A percentile compares a stretch with the other conserved stretches of the same genome.
Evolutionary conservation across 2,113 vertebrate genomes (phyloP).

Genomic region (Tinamus guttatus): DNA sequence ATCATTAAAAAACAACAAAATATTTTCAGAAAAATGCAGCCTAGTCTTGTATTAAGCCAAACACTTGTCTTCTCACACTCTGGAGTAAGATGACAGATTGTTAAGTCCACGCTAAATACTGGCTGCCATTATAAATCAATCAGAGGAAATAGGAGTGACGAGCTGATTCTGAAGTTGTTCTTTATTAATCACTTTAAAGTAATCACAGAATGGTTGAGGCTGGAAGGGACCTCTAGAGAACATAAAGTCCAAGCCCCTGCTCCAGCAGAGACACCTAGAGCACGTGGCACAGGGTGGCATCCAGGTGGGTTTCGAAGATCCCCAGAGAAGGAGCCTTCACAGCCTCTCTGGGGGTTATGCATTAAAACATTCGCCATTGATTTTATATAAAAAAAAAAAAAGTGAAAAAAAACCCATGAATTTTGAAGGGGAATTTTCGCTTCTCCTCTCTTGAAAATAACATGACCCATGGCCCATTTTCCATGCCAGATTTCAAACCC

Average conservation of each 20-base stretch:
- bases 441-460: conserved; percentile 59
- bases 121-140: conserved; percentile 42
- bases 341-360: no score
- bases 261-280: no score
- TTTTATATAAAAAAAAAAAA: background rate
- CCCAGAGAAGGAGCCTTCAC: no score
- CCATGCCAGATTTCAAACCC: conserved; percentile 76
- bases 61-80: background rate
- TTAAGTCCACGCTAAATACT: conserved; percentile 32
- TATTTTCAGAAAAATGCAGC: background rate
- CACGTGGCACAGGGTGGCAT: no score
- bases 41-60: background rate
- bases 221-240: no score
- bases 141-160: background rate
- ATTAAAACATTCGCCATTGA: conserved; percentile 17
- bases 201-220: no score
- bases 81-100: conserved; percentile 29
- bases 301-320: no score
- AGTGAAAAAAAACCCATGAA: background rate
- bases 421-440: conserved; percentile 70
- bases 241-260: no score
- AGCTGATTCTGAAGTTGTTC: conserved; percentile 31
- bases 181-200: conserved; percentile 53
- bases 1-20: conserved; percentile 40
- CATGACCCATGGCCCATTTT: conserved; percentile 81